A percentile compares a stretch with the other conserved stretches of the same genome.
Evolutionary conservation across 1,140 invertebrate genomes (phyloP).

Genomic region (Chymomyza costata): DNA sequence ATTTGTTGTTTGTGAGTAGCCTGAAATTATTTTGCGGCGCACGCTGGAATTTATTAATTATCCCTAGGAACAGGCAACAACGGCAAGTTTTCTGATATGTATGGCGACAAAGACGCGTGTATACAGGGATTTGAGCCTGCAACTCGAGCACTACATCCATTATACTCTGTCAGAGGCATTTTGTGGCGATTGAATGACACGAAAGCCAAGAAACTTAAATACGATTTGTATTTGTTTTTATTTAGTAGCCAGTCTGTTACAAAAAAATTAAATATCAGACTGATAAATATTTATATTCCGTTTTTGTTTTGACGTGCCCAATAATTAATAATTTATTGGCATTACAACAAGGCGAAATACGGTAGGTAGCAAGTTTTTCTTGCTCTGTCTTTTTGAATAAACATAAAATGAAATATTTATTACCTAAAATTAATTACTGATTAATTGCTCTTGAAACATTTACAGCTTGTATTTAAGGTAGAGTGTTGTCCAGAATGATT

Average conservation of each 20-base stretch:
- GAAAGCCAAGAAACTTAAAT: no score
- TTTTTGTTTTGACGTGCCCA: slow-evolving; percentile 62
- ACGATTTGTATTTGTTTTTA: no score
- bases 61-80: slow-evolving; percentile 24
- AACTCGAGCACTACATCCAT: no score
- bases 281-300: slow-evolving; percentile 62
- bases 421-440: slow-evolving; percentile 66
- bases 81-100: slow-evolving; percentile 12
- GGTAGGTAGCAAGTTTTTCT: slow-evolving; percentile 52
- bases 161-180: no score
- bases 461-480: no score
- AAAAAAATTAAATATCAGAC: slow-evolving; percentile 26
- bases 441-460: slow-evolving; percentile 62
- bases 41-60: slow-evolving; percentile 73
- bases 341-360: slow-evolving; percentile 23
- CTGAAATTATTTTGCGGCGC: slow-evolving; percentile 46
- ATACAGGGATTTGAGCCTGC: slow-evolving; percentile 17
- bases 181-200: no score
- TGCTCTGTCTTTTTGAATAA: no score
- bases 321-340: slow-evolving; percentile 62
- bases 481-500: no score
- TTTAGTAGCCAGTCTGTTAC: slow-evolving; percentile 16
- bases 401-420: slow-evolving; percentile 44
- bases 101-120: no score
- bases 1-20: slow-evolving; percentile 47